Percentiles rank a stretch among this genome's conserved stretches.
These are phyloP conservation scores for Promerops cafer DNA, from an alignment of 2,113 vertebrate species.

Conservation along the genomic window DNA sequence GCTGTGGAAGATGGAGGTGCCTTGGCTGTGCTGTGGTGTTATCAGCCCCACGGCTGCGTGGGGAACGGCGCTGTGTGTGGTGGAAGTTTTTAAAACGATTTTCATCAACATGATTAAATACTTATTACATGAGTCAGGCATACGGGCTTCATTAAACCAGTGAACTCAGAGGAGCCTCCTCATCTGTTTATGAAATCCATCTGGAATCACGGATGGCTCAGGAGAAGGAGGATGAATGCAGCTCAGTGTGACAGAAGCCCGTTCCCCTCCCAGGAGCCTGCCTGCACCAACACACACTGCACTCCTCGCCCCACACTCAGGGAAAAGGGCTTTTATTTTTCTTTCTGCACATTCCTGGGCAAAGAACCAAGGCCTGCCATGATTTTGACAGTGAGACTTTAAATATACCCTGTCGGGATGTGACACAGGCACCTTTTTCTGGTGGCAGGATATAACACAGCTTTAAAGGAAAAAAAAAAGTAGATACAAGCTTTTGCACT, in stretches of 20 bases:
- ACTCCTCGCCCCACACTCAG: slow-evolving; percentile 11
- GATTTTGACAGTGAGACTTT: slow-evolving; percentile 68
- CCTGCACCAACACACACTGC: background rate
- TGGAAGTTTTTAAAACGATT: slow-evolving; percentile 59
- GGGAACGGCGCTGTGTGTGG: slow-evolving; percentile 59
- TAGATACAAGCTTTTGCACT: slow-evolving; percentile 8
- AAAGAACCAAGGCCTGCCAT: slow-evolving; percentile 52
- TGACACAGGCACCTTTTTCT: slow-evolving; percentile 71
- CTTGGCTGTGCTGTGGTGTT: background rate
- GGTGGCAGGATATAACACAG: slow-evolving; percentile 64
- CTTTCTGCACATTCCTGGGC: slow-evolving; percentile 62
- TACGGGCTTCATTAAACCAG: slow-evolving; percentile 70
- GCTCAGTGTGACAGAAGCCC: slow-evolving; percentile 63
- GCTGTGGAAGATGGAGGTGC: background rate
- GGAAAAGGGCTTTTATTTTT: slow-evolving; percentile 45
- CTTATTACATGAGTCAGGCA: slow-evolving; percentile 76
- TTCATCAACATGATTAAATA: slow-evolving; percentile 75
- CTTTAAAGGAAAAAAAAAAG: slow-evolving; percentile 12
- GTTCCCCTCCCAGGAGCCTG: slow-evolving; percentile 44
- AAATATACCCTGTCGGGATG: slow-evolving; percentile 62
- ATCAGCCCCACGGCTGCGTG: background rate
- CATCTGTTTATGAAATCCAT: slow-evolving; percentile 74
- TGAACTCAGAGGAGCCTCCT: slow-evolving; percentile 70
- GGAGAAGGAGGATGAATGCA: slow-evolving; percentile 64
- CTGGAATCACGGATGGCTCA: slow-evolving; percentile 65